Conservation (phyloP, 2,113 vertebrate species). For the Hystrix cristata region DNA sequence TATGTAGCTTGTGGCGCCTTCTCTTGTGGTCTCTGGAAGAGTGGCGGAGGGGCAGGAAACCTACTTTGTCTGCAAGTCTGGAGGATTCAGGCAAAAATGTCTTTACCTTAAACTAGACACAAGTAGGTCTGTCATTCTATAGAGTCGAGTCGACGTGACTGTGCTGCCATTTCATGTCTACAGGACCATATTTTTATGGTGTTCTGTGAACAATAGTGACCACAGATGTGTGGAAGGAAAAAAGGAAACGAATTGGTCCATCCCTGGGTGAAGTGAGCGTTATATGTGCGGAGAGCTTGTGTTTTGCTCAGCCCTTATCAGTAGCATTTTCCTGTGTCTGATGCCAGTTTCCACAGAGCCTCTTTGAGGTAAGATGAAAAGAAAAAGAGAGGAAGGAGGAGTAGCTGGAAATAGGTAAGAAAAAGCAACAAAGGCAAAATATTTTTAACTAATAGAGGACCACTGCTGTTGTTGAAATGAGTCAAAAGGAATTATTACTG, state of each 20-base stretch:
- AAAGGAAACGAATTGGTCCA: not conserved
- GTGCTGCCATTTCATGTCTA: conserved; percentile 23
- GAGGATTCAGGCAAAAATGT: not conserved
- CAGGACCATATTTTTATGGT: conserved; percentile 8
- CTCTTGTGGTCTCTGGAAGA: not conserved
- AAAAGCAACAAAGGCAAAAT: conserved; percentile 35
- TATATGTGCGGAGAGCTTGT: not conserved
- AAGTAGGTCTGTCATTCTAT: not conserved
- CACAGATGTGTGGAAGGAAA: conserved; percentile 31
- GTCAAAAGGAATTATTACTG: not conserved
- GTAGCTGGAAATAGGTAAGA: conserved; percentile 42
- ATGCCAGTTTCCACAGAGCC: not conserved
- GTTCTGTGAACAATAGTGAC: not conserved
- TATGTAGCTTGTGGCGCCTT: not conserved
- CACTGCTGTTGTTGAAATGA: not conserved
- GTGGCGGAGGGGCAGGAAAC: not conserved
- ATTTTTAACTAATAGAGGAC: not conserved
- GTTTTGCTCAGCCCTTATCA: conserved; percentile 28
- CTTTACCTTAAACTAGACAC: not conserved
- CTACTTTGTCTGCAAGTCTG: not conserved
- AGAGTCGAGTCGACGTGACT: not conserved
- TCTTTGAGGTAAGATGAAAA: conserved; percentile 45
- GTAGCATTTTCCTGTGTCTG: conserved; percentile 6
- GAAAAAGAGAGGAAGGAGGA: not conserved
- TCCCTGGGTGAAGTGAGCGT: not conserved